A percentile compares a stretch with the other conserved stretches of the same genome.
These are phyloP conservation scores for Odontesthes bonariensis DNA, from an alignment of 2,113 vertebrate genomes.

Conservation along the genomic window DNA sequence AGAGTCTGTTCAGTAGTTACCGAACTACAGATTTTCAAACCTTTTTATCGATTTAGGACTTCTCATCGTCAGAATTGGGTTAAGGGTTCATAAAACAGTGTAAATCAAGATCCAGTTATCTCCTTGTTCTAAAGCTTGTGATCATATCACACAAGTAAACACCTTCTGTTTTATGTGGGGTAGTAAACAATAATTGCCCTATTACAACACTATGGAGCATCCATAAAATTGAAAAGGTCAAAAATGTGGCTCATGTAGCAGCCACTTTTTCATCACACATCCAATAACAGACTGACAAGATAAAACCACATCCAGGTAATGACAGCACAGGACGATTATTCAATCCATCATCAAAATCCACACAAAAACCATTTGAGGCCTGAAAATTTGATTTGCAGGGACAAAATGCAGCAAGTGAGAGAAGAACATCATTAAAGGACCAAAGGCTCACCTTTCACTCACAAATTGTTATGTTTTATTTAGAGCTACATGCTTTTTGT, in stretches of 20 bases:
- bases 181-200: slow-evolving; percentile 8
- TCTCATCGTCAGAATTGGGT: background rate
- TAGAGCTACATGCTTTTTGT: slow-evolving; percentile 31
- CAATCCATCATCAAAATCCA: slow-evolving; percentile 50
- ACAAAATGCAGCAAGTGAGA: slow-evolving; percentile 12
- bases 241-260: background rate
- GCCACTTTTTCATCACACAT: background rate
- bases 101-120: background rate
- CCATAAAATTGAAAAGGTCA: slow-evolving; percentile 50
- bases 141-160: background rate
- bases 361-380: slow-evolving; percentile 10
- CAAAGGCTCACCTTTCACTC: slow-evolving; percentile 16
- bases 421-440: slow-evolving; percentile 16
- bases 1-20: background rate
- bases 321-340: slow-evolving; percentile 30
- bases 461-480: slow-evolving; percentile 49
- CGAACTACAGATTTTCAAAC: background rate
- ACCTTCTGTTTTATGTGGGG: background rate
- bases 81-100: background rate
- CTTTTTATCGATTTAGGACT: background rate
- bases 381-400: slow-evolving; percentile 34
- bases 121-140: background rate
- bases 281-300: slow-evolving; percentile 33
- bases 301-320: slow-evolving; percentile 36
- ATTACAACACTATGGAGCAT: slow-evolving; percentile 12